Evolutionary conservation across 2,797 vertebrate genomes (phyloP), one percentile per base, ranked within the genome.

Genomic region (Erethizon dorsatum): DNA sequence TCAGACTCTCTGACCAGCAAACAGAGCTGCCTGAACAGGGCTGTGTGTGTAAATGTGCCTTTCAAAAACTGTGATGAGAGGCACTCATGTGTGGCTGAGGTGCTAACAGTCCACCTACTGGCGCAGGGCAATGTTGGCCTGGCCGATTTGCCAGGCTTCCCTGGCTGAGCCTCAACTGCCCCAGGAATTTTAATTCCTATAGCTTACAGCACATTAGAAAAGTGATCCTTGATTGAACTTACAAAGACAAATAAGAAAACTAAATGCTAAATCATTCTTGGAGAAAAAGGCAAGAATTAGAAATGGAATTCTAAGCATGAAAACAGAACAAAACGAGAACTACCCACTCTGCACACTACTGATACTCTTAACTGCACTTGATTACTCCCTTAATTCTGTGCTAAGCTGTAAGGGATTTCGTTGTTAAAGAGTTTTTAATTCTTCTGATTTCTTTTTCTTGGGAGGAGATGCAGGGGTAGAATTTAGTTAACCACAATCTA

Each of bases 161-260:
- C 31, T 73, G 87, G 88, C 69, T 13, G 14, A 78, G 71, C 83
- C 73, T 88, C 59, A 59, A 50, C 12, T 91, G 77, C 61, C 65
- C 37, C 4, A 59, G 65, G 91, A 94, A 93, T 71, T 95, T 93
- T 67, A 93, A 95, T 84, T 93, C 93, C 47, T 50, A 63, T 7
- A 94, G 83, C 41, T 93, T 84, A 85, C 0, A 63, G 73, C 56
- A 84, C 50, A 85, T 93, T 63, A 89, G 75, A 65, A 87, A 94
- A 94, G 54, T 31, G 67, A 96, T 91, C 96, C 96, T 28, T 75
- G 85, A 91, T 33, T 83, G 41, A 97, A 95, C 69, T 45, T 91
- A 50, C 88, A 89, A 94, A 91, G 88, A 61, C 61, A 50, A 87
- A 87, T 54, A 94, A 88, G 94, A 93, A 96, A 96, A 83, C 82